phyloP scores from a whole-genome alignment of 2,113 vertebrate species.

The Chloropsis cyanopogon region DNA sequence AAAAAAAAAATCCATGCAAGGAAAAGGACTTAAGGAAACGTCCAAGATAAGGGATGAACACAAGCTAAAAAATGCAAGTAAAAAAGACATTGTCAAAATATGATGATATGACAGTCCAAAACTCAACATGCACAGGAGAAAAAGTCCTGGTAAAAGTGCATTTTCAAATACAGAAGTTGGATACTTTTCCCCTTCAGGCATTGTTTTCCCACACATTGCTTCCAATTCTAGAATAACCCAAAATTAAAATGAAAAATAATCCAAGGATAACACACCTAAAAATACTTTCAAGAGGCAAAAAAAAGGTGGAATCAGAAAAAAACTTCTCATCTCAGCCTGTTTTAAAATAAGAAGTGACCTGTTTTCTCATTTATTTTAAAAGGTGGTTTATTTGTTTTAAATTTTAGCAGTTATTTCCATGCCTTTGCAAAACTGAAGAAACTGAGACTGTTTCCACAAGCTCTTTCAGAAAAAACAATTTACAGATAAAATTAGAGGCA shows the following conservation, averaged over 20 bases:
- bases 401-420: constrained; percentile 48
- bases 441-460: constrained; percentile 60
- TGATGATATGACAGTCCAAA: not conserved
- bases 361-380: constrained; percentile 6
- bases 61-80: not conserved
- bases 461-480: constrained; percentile 64
- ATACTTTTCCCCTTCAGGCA: constrained; percentile 16
- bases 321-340: not conserved
- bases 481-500: constrained; percentile 62
- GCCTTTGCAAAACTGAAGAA: constrained; percentile 25
- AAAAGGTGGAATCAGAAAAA: not conserved
- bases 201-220: constrained; percentile 63
- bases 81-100: not conserved
- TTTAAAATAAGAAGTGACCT: constrained; percentile 14
- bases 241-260: constrained; percentile 57
- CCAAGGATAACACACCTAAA: constrained; percentile 70
- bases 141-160: not conserved
- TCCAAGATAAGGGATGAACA: not conserved
- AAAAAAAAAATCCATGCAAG: not conserved
- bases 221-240: constrained; percentile 70
- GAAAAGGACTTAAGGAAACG: not conserved
- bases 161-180: not conserved
- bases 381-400: constrained; percentile 31
- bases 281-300: constrained; percentile 1
- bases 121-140: accelerated